Evolutionary conservation across 2,888 invertebrate species (phyloP).

Genomic region (Amblyteles armatorius): DNA sequence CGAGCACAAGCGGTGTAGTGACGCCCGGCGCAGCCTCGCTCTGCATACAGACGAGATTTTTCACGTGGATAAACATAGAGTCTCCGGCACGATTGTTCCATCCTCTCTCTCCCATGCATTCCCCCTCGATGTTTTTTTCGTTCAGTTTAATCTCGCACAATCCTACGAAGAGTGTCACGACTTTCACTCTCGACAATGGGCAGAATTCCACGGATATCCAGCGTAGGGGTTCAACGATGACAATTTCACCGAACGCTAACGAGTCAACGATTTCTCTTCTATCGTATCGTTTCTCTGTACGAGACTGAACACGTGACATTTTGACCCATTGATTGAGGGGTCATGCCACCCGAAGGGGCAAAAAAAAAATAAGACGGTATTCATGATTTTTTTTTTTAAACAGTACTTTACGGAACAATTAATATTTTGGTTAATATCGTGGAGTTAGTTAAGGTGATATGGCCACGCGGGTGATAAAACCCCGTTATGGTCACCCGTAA

Average conservation of each 20-base stretch:
- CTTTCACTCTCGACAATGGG: constrained; percentile 42
- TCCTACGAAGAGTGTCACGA: constrained; percentile 57
- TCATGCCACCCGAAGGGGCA: too few relatives aligned
- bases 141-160: constrained; percentile 64
- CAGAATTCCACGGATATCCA: constrained; percentile 18
- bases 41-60: constrained; percentile 74
- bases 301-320: neutral
- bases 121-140: constrained; percentile 33
- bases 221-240: neutral
- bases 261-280: constrained; percentile 10
- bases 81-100: constrained; percentile 45
- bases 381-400: too few relatives aligned
- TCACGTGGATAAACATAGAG: constrained; percentile 71
- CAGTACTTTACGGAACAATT: too few relatives aligned
- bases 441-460: too few relatives aligned
- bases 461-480: too few relatives aligned
- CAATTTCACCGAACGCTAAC: constrained; percentile 31
- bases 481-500: too few relatives aligned
- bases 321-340: too few relatives aligned
- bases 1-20: constrained; percentile 4
- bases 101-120: neutral
- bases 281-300: neutral
- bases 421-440: too few relatives aligned
- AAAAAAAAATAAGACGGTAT: too few relatives aligned
- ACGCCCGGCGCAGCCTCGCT: constrained; percentile 46